phyloP scores from a whole-genome alignment of 2,797 vertebrate species.

The Pangasius mekongensis region DNA sequence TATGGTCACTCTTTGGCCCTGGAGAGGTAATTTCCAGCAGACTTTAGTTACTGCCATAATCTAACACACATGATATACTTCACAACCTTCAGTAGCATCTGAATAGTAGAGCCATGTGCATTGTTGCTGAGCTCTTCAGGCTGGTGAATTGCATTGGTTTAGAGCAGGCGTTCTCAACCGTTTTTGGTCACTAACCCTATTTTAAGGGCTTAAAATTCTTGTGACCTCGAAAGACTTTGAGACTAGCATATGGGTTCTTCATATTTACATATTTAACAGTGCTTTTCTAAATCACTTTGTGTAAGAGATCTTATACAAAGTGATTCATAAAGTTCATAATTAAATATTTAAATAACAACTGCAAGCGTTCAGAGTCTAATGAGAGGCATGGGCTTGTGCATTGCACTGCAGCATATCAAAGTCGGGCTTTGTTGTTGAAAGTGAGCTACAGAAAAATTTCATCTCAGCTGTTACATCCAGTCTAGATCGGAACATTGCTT shows the following conservation, averaged over 20 bases:
- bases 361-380: background rate
- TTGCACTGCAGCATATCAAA: background rate
- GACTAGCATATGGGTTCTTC: no score
- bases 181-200: background rate
- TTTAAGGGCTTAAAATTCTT: background rate
- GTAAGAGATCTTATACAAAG: background rate
- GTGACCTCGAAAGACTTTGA: no score
- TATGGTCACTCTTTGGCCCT: no score
- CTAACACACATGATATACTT: background rate
- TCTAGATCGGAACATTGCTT: no score
- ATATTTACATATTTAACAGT: background rate
- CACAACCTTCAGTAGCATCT: background rate
- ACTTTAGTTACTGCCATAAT: background rate
- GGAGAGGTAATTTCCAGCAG: background rate
- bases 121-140: background rate
- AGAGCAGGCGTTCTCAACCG: background rate
- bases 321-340: background rate
- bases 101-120: background rate
- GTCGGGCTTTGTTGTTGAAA: background rate
- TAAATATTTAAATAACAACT: background rate
- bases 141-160: background rate
- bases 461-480: background rate
- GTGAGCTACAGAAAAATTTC: background rate
- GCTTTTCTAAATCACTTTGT: background rate
- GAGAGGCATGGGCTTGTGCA: background rate